Base-by-base conservation (phyloP, 2,113 vertebrate genomes). In the Lucifuga dentata region DNA sequence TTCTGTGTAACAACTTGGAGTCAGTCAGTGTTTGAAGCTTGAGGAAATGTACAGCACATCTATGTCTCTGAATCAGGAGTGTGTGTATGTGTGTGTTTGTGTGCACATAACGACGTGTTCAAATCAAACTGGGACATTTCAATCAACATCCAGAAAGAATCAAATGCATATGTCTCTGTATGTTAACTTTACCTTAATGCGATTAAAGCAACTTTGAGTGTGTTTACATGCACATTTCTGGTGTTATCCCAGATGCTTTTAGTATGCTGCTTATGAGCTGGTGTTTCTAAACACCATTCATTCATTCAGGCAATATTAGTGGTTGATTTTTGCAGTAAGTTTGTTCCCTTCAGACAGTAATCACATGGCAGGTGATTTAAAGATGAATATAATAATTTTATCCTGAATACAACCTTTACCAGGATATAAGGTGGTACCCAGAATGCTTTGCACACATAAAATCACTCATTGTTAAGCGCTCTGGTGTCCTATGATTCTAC, bases 41-140 rank as follows among this genome's bases (percentile, higher is more conserved):
- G 65, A 74, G 11, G 11, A 80, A 75, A 48, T 78, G 77, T 81
- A 86, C 76, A 87, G 79, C 81, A 86, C 77, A 83, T 64, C 20
- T 29, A 58, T 78, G 73, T 80, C 62, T 76, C 71, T 52, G 66
- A 66, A 71, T 86, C 75, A 75, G 59, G 68, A 67, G 52, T 50
- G 71, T 55, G 15, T 74, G 71, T 71, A 3, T 17, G 24, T 43
- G 55, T 45, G 49, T 26, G 68, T 48, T 32, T 62, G 46, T n/a
- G 48, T 39, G 32, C 26, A 16, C 3, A 24, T 65, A 46, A 45
- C n/a, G n/a, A 29, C 2, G 20, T 35, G 45, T 69, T 68, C 29
- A 49, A 74, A 68, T 77, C 56, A 50, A 56, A 73, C 39, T 16
- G 48, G 26, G 68, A 73, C 48, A 5, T 41, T 55, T 23, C 68